Evolutionary conservation across 2,113 vertebrate genomes (phyloP).

Genomic region (Alligator mississippiensis): DNA sequence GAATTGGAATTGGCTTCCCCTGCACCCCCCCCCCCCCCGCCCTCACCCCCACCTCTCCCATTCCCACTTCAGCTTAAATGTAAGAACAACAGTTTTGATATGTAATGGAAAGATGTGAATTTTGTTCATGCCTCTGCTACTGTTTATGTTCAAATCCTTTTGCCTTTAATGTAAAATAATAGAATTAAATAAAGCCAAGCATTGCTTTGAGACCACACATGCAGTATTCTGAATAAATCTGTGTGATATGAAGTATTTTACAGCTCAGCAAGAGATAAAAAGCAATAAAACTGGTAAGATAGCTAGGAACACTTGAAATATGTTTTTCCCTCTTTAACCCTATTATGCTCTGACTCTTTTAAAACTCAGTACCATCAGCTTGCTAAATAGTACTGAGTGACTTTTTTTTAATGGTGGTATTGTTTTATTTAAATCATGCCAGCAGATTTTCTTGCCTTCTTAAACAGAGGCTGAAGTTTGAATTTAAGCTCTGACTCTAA

Average conservation of each 20-base stretch:
- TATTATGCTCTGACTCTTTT: background rate
- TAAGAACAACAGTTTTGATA: background rate
- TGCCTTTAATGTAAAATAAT: conserved; percentile 21
- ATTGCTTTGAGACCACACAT: background rate
- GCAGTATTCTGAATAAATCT: conserved; percentile 16
- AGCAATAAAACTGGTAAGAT: conserved; percentile 39
- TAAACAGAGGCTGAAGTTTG: background rate
- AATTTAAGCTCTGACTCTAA: background rate
- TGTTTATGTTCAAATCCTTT: background rate
- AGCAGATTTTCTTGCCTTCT: background rate
- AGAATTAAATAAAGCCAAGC: conserved; percentile 15
- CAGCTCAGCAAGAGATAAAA: conserved; percentile 19
- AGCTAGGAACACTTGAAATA: background rate
- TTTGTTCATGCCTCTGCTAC: background rate
- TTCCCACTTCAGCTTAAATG: background rate
- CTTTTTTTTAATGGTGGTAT: background rate
- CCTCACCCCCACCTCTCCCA: background rate
- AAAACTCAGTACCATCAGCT: too few relatives aligned
- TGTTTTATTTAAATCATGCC: background rate
- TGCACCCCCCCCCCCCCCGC: too few relatives aligned
- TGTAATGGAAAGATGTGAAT: background rate
- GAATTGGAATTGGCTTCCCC: background rate
- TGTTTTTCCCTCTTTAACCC: background rate
- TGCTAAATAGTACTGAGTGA: background rate
- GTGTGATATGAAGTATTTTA: background rate